Percentiles rank a stretch among this genome's conserved stretches.
Evolutionary conservation across 2,113 vertebrate species (phyloP).

Genomic region (Cavia aperea): DNA sequence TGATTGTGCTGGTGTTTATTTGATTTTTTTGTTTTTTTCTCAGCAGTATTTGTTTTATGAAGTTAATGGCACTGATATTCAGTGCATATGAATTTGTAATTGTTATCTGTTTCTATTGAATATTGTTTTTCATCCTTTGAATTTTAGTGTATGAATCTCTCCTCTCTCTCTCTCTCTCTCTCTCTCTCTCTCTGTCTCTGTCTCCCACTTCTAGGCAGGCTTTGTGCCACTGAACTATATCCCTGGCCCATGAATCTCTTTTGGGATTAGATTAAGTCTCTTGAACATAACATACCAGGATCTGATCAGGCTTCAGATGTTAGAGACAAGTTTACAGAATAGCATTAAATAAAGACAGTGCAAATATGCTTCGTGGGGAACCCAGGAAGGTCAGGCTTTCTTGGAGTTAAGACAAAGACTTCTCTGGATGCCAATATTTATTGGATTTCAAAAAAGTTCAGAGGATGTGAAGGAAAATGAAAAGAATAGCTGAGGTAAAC

Average conservation of each 20-base stretch:
- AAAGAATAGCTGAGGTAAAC: background rate
- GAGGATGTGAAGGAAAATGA: background rate
- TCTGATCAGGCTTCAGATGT: background rate
- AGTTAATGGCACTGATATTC: background rate
- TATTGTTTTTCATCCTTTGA: background rate
- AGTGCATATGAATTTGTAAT: background rate
- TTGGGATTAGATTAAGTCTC: background rate
- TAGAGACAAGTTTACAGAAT: background rate
- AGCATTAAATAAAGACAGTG: background rate
- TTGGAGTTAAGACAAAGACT: background rate
- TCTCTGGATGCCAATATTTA: background rate
- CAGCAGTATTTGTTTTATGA: background rate
- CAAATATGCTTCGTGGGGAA: background rate
- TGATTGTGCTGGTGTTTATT: background rate
- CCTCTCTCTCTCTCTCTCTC: too few species aligned
- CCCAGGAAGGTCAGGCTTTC: background rate
- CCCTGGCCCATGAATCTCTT: background rate
- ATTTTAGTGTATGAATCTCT: background rate
- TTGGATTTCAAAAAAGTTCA: background rate
- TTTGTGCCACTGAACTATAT: too few species aligned
- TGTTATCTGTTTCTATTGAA: background rate
- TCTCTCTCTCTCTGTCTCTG: too few species aligned
- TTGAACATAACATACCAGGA: background rate
- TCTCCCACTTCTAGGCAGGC: too few species aligned
- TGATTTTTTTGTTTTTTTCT: background rate